A percentile compares a stretch with the other conserved stretches of the same genome.
Evolutionary conservation across 2,113 vertebrate genomes (phyloP).

Genomic region (Mixornis gularis): DNA sequence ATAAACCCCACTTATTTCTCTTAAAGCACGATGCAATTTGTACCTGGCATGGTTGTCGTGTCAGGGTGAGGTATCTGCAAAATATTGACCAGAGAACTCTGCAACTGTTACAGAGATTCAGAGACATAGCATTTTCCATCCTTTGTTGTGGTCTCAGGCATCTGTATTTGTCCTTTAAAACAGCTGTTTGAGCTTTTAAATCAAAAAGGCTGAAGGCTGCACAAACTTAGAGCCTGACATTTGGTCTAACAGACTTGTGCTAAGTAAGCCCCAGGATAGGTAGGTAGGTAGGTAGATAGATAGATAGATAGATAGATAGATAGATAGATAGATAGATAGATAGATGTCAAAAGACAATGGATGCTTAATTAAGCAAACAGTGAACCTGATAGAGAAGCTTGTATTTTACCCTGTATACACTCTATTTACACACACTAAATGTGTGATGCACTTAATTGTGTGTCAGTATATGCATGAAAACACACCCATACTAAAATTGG

Average conservation of each 20-base stretch:
- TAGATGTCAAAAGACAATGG: not conserved
- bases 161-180: not conserved
- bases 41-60: not conserved
- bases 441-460: not conserved
- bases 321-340: not conserved
- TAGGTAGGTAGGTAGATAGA: not conserved
- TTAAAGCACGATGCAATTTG: conserved; percentile 33
- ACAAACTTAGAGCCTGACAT: not conserved
- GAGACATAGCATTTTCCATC: not conserved
- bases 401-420: not conserved
- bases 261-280: not conserved
- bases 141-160: not conserved
- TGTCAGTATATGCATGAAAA: not conserved
- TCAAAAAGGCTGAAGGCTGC: not conserved
- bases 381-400: not conserved
- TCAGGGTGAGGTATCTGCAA: not conserved
- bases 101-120: not conserved
- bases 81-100: not conserved
- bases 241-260: not conserved
- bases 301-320: not conserved
- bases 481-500: not conserved
- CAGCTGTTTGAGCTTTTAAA: not conserved
- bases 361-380: not conserved
- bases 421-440: not conserved
- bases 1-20: not conserved